Evolutionary conservation across 1,140 invertebrate species (phyloP).

Genomic region (Drosophila mayri): DNA sequence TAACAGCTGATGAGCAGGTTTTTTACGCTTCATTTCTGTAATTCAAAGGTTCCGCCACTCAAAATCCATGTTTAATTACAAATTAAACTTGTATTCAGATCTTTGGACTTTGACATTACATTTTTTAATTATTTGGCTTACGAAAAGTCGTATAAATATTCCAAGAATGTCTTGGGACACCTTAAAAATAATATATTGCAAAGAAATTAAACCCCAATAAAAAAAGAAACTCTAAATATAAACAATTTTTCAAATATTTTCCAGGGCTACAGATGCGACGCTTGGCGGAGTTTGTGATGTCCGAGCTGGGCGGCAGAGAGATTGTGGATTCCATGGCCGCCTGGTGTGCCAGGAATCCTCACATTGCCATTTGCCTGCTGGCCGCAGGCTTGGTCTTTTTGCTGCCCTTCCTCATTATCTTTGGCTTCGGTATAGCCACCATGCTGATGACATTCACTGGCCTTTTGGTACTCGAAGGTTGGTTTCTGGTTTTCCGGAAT

Average conservation of each 20-base stretch:
- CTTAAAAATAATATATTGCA: background rate
- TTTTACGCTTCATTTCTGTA: background rate
- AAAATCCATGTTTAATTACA: background rate
- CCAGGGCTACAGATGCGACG: conserved; percentile 56
- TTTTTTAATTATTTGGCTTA: background rate
- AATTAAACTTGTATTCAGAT: background rate
- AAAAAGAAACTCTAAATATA: background rate
- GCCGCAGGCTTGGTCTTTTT: conserved; percentile 60
- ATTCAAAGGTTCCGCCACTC: background rate
- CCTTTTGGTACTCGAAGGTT: conserved; percentile 78
- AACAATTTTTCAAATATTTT: background rate
- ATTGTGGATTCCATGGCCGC: conserved; percentile 48
- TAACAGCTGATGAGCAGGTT: background rate
- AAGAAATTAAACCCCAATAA: background rate
- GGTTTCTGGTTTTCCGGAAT: background rate
- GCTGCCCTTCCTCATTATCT: conserved; percentile 71
- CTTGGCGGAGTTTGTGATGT: conserved; percentile 41
- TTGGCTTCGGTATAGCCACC: conserved; percentile 72
- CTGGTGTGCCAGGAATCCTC: conserved; percentile 72
- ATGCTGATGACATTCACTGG: conserved; percentile 79
- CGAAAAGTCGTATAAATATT: too few relatives aligned
- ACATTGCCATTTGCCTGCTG: conserved; percentile 65
- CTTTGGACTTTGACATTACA: background rate
- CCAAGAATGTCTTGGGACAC: background rate
- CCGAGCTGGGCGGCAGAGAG: conserved; percentile 72